Conservation (phyloP, 2,888 invertebrate genomes). For the Hydroisotoma schaefferi region DNA sequence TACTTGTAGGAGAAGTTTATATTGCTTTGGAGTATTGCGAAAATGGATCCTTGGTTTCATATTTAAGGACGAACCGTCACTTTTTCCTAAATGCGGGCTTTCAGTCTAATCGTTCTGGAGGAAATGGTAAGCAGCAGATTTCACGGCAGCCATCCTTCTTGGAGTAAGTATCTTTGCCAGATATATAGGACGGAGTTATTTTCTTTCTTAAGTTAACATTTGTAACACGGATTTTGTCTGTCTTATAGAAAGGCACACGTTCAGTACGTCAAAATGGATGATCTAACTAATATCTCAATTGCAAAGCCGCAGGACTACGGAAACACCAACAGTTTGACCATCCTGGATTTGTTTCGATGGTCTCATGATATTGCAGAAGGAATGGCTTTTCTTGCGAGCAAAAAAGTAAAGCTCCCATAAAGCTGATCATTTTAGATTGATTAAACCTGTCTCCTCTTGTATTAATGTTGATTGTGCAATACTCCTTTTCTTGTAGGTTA, state of each 20-base stretch:
- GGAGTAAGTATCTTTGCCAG: constrained; percentile 8
- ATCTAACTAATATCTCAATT: constrained; percentile 24
- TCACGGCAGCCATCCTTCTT: constrained; percentile 24
- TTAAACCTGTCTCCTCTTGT: background rate
- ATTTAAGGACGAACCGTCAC: constrained; percentile 25
- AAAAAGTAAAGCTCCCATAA: constrained; percentile 18
- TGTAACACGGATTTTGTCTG: no score
- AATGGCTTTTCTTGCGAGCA: constrained; percentile 28
- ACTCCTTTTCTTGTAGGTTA: constrained; percentile 12
- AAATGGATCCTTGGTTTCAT: constrained; percentile 23
- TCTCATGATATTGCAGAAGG: constrained; percentile 26
- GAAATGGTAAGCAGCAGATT: constrained; percentile 1
- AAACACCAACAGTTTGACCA: constrained; percentile 13
- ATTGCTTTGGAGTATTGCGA: constrained; percentile 34
- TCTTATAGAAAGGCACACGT: constrained; percentile 14
- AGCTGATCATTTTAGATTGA: background rate
- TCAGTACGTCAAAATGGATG: constrained; percentile 34
- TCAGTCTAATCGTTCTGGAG: constrained; percentile 22
- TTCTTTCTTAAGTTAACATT: no score
- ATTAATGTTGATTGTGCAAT: background rate
- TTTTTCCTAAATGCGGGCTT: constrained; percentile 24
- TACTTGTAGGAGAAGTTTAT: constrained; percentile 23
- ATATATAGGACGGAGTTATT: no score
- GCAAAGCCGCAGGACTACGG: constrained; percentile 18
- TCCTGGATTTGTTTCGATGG: constrained; percentile 25